Conservation (phyloP, 2,113 vertebrate species). For the Chrysemys picta region DNA sequence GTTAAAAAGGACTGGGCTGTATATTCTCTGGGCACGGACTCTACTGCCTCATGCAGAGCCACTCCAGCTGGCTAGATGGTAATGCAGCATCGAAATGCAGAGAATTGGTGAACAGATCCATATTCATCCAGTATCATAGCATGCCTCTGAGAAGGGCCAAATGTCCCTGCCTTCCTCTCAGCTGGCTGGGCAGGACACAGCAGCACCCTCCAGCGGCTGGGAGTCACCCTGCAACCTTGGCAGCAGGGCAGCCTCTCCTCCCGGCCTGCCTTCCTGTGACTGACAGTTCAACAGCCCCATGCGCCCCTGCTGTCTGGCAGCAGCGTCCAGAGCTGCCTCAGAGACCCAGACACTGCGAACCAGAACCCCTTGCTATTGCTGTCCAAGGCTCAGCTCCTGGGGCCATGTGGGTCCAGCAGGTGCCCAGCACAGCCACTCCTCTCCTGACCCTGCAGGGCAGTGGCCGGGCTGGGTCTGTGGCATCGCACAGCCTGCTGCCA, state of each 20-base stretch:
- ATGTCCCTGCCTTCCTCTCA: not conserved
- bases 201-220: not conserved
- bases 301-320: not conserved
- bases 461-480: not conserved
- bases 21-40: not conserved
- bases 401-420: not conserved
- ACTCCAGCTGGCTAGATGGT: not conserved
- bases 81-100: not conserved
- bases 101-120: not conserved
- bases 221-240: not conserved
- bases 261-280: not conserved
- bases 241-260: not conserved
- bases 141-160: not conserved
- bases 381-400: not conserved
- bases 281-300: not conserved
- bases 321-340: too few relatives aligned
- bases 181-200: not conserved
- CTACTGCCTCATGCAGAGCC: not conserved
- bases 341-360: rapidly evolving
- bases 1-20: not conserved
- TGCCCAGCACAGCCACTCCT: not conserved
- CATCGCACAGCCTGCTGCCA: not conserved
- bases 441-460: not conserved
- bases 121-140: not conserved
- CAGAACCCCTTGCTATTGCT: rapidly evolving